Evolutionary conservation across 2,888 invertebrate species (phyloP).

Genomic region (Chymomyza caudatula): DNA sequence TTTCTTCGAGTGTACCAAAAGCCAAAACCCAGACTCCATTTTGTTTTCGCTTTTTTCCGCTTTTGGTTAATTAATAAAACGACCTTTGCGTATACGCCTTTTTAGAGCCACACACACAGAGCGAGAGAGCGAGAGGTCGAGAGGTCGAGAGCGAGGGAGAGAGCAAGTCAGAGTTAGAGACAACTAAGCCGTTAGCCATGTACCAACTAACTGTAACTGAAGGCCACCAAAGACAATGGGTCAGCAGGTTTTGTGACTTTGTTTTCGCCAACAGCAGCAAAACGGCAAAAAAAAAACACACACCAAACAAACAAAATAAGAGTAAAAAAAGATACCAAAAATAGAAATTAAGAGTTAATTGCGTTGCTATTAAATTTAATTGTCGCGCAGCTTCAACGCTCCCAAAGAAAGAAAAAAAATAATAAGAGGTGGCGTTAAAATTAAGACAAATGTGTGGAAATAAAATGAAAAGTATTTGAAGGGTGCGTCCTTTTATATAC

Average conservation of each 20-base stretch:
- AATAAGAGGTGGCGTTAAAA: constrained; percentile 6
- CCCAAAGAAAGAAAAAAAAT: constrained; percentile 1
- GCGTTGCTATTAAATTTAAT: constrained; percentile 71
- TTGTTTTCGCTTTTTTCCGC: constrained; percentile 32
- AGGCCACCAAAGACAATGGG: constrained; percentile 44
- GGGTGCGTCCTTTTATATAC: background rate
- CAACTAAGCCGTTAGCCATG: constrained; percentile 28
- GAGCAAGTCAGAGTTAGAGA: background rate
- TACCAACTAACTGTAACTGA: constrained; percentile 10
- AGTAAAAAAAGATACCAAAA: constrained; percentile 22
- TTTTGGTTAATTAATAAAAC: constrained; percentile 75
- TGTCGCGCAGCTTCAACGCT: constrained; percentile 50
- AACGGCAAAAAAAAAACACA: constrained; percentile 14
- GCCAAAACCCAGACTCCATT: background rate
- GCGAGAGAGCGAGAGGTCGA: too few relatives aligned
- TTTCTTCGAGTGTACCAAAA: background rate
- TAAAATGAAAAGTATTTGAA: constrained; percentile 50
- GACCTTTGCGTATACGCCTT: constrained; percentile 53
- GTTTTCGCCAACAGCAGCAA: constrained; percentile 3
- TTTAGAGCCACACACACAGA: constrained; percentile 23
- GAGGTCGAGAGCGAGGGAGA: background rate
- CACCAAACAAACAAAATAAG: background rate
- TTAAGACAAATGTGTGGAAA: constrained; percentile 58
- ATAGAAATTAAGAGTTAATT: constrained; percentile 71
- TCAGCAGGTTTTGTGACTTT: constrained; percentile 29